These are phyloP conservation scores for Eutolmus rufibarbis DNA, from an alignment of 2,888 invertebrate genomes.

Conservation along the genomic window DNA sequence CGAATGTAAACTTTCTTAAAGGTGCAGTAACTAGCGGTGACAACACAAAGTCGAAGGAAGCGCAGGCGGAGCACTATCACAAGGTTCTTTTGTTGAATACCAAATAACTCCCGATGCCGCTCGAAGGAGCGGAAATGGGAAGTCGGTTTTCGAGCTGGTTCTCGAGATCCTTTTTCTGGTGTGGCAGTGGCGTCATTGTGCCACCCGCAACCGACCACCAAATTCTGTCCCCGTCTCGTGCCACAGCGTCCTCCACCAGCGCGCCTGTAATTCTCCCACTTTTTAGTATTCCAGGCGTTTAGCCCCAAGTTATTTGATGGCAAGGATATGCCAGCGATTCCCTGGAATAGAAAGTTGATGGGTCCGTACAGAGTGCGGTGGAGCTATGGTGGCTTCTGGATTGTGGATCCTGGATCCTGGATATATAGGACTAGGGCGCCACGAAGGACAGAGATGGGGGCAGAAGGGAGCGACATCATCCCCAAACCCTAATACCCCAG, in stretches of 20 bases:
- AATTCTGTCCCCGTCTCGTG: neutral
- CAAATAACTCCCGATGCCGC: constrained; percentile 5
- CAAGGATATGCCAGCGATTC: constrained; percentile 29
- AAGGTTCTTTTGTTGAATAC: constrained; percentile 25
- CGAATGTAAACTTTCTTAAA: constrained; percentile 31
- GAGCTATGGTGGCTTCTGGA: neutral
- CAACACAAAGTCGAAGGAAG: constrained; percentile 3
- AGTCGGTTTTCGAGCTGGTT: constrained; percentile 8
- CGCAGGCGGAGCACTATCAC: neutral
- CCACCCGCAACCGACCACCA: neutral
- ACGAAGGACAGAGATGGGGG: neutral
- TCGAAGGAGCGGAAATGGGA: constrained; percentile 2
- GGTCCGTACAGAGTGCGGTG: neutral
- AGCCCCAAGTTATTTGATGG: constrained; percentile 37
- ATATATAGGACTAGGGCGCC: neutral
- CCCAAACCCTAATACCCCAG: neutral
- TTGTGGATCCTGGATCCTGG: neutral
- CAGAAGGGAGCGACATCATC: neutral
- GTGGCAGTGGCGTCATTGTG: neutral
- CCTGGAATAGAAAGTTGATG: constrained; percentile 29
- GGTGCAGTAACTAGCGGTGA: constrained; percentile 35
- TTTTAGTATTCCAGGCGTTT: constrained; percentile 34
- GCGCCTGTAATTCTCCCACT: neutral
- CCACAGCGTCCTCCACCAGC: neutral
- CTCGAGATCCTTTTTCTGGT: neutral